phyloP scores from a whole-genome alignment of 2,113 vertebrate species.

The Aspiorhynchus laticeps region DNA sequence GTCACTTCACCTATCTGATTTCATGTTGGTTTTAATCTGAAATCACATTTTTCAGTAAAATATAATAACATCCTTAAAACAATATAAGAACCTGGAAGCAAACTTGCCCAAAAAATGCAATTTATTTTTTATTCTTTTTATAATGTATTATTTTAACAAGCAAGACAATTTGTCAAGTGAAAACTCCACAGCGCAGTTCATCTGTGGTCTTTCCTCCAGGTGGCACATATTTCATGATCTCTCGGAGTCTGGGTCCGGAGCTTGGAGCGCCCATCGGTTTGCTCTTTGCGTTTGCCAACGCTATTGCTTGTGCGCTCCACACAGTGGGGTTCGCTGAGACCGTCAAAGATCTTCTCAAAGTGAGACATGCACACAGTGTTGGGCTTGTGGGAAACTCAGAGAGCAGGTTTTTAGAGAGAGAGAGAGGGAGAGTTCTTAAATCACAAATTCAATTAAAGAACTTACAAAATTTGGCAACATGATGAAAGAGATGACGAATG shows the following conservation, averaged over 20 bases:
- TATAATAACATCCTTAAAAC: not conserved
- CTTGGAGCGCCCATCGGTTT: slow-evolving; percentile 72
- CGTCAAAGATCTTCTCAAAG: slow-evolving; percentile 68
- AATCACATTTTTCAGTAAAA: not conserved
- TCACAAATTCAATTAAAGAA: not conserved
- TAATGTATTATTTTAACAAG: not conserved
- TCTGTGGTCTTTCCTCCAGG: slow-evolving; percentile 56
- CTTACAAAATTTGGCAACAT: not conserved
- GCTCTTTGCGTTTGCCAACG: slow-evolving; percentile 75
- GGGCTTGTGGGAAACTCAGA: not conserved
- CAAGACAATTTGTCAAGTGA: not conserved
- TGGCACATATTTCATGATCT: slow-evolving; percentile 77
- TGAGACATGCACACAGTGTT: slow-evolving; percentile 44
- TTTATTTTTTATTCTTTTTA: too few species aligned
- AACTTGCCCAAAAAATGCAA: not conserved
- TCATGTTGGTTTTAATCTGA: not conserved
- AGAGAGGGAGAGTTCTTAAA: too few species aligned
- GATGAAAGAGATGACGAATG: too few species aligned
- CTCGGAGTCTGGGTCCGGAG: slow-evolving; percentile 71
- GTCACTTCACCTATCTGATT: too few species aligned
- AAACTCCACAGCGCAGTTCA: not conserved
- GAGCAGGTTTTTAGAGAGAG: not conserved
- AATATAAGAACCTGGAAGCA: not conserved
- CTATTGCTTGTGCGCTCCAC: slow-evolving; percentile 73
- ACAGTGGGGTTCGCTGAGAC: slow-evolving; percentile 75